Evolutionary conservation across 2,888 invertebrate species (phyloP), one percentile per base, ranked within the genome.

Genomic region (Tromatobia lineatoria): DNA sequence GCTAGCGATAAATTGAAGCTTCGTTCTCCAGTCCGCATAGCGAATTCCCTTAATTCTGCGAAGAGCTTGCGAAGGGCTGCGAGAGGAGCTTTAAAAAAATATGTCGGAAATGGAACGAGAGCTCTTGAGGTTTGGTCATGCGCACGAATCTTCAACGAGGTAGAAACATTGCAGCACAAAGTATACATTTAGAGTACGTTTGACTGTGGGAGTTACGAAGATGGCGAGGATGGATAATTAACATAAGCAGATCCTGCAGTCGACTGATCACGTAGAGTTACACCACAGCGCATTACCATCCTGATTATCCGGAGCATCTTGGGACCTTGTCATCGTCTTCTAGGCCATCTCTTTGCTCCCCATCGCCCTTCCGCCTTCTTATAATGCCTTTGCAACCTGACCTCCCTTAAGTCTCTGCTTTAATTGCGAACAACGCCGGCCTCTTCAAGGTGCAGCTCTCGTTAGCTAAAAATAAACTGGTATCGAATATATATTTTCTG

Each of bases 221-320:
- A 61, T 61, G 50, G 83, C 83, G 81, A 86, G 87, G 88, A 88
- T 87, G 88, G 90, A 89, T 90, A 91, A 61, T 91, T 90, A 91
- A 91, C 91, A 90, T 91, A 91, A 91, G 89, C 90, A 90, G 91
- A 90, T 91, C 90, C 87, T 91, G 87, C 89, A 90, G 88, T 85
- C 88, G 85, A 85, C 90, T 87, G 90, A 90, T 90, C 91, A 91
- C 91, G 91, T 90, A 90, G 87, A 88, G 89, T 88, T 87, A 59
- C 69, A 70, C 59, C 77, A 38, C 61, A 88, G 87, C 87, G 89
- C 89, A 90, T 91, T 91, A 91, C 90, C 90, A 90, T 91, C 90
- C 89, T 90, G 91, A 91, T 91, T 90, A 91, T 91, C 91, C 89
- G 85, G 85, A 83, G 85, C 78, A 80, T 59, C 83, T 78, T 25